Base-by-base conservation (phyloP, 2,888 invertebrate species). In the Parnassius smintheus region DNA sequence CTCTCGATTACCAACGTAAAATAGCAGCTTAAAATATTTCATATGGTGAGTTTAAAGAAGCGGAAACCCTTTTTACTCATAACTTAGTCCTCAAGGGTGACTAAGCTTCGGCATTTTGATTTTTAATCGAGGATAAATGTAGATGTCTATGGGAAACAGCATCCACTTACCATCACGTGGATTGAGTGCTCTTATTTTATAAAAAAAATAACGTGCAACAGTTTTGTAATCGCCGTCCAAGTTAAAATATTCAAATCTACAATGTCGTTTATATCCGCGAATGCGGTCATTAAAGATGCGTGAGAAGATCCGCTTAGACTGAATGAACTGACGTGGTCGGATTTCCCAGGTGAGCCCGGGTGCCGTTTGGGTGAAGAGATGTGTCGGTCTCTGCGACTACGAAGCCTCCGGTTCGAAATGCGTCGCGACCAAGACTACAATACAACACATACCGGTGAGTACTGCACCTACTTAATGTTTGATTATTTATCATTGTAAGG, bases 331-430 rank as follows among this genome's bases (percentile, higher is more conserved):
- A 78, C 74, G 75, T 65, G 62, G 42, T 61, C 66, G 77, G 81
- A 66, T 80, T 83, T 86, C 81, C 80, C 86, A 91, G 91, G 80
- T 91, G 68, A 85, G 75, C 65, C 91, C 91, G 3, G 80, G 85
- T 52, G 83, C 86, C 7, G 86, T 89, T 65, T 91, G 91, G 91
- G 86, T 91, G 60, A 89, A 89, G 69, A 78, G 87, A 11, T 91
- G 91, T 72, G 84, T 86, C 59, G 91, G 91, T 9, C 81, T 89
- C 57, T 91, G 91, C 75, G 85, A 86, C 74, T 83, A 78, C 68
- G 82, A 80, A 49, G 77, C 75, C 62, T 73, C 75, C 1, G 86
- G 83, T 57, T 79, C 83, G 61, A 72, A 75, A 42, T 91, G 91
- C 73, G 76, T 83, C 49, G 75, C 89, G 49, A 80, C 77, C 3